Conservation (phyloP, 2,113 vertebrate genomes). For the Physeter macrocephalus region DNA sequence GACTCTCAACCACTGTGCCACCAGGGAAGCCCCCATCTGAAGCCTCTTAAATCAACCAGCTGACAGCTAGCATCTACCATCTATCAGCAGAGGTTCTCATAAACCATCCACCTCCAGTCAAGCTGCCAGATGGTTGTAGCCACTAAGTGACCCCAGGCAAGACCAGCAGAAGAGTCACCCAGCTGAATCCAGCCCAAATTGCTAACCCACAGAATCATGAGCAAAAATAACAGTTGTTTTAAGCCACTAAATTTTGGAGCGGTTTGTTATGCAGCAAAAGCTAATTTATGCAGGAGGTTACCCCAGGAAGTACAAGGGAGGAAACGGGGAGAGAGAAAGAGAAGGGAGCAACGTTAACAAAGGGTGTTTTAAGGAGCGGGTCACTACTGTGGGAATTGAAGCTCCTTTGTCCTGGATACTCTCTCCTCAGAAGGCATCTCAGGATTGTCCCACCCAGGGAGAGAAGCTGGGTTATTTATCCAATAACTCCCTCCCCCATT, state of each 20-base stretch:
- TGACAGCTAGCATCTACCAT: background rate
- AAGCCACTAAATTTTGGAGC: too few relatives aligned
- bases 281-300: background rate
- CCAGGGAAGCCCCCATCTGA: too few relatives aligned
- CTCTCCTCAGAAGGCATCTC: background rate
- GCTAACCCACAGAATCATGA: too few relatives aligned
- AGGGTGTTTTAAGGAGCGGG: background rate
- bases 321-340: background rate
- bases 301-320: background rate
- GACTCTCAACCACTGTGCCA: too few relatives aligned
- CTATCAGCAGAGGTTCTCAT: background rate
- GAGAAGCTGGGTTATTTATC: background rate
- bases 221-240: too few relatives aligned
- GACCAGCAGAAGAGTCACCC: too few relatives aligned
- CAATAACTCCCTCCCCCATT: background rate
- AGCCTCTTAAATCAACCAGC: background rate
- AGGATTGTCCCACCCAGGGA: background rate
- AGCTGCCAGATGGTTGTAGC: background rate
- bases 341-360: background rate
- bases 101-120: background rate
- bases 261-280: too few relatives aligned
- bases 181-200: too few relatives aligned
- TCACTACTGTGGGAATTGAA: background rate
- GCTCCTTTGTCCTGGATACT: background rate
- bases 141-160: background rate